Conservation (phyloP, 2,888 invertebrate genomes). For the Auanema freiburgensis region DNA sequence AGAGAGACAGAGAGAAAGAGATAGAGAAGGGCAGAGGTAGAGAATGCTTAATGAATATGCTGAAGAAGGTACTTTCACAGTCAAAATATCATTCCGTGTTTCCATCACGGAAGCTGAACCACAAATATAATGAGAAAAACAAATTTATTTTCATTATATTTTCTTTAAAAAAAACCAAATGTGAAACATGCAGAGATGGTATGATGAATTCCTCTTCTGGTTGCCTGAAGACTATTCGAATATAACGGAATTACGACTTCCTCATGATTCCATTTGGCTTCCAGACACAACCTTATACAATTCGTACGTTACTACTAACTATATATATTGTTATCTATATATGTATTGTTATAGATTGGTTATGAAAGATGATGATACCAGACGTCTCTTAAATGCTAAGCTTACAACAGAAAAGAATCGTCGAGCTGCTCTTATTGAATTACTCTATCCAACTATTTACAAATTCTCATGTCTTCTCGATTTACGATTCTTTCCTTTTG, state of each 20-base stretch:
- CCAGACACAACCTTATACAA: slow-evolving; percentile 63
- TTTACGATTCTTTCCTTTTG: slow-evolving; percentile 60
- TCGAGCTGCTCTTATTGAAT: slow-evolving; percentile 43
- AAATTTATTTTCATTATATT: slow-evolving; percentile 1
- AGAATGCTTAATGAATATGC: too few relatives aligned
- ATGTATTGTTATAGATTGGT: slow-evolving; percentile 38
- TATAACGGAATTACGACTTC: slow-evolving; percentile 58
- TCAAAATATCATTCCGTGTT: too few relatives aligned
- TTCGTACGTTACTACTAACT: slow-evolving; percentile 25
- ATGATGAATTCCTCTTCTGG: slow-evolving; percentile 63
- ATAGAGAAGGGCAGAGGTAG: too few relatives aligned
- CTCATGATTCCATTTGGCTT: slow-evolving; percentile 60
- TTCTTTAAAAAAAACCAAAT: background rate
- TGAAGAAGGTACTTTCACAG: too few relatives aligned
- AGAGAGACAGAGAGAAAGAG: too few relatives aligned
- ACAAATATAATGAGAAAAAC: too few relatives aligned
- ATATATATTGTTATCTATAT: background rate
- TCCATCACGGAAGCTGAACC: too few relatives aligned
- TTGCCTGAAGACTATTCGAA: slow-evolving; percentile 55
- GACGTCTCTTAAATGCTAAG: slow-evolving; percentile 60
- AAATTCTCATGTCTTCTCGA: slow-evolving; percentile 61
- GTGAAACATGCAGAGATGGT: slow-evolving; percentile 61
- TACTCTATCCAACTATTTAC: slow-evolving; percentile 62
- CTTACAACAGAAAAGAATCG: slow-evolving; percentile 53
- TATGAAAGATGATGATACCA: slow-evolving; percentile 62